A percentile compares a stretch with the other conserved stretches of the same genome.
Conservation (phyloP, 2,797 vertebrate genomes). For the Denticeps clupeoides region DNA sequence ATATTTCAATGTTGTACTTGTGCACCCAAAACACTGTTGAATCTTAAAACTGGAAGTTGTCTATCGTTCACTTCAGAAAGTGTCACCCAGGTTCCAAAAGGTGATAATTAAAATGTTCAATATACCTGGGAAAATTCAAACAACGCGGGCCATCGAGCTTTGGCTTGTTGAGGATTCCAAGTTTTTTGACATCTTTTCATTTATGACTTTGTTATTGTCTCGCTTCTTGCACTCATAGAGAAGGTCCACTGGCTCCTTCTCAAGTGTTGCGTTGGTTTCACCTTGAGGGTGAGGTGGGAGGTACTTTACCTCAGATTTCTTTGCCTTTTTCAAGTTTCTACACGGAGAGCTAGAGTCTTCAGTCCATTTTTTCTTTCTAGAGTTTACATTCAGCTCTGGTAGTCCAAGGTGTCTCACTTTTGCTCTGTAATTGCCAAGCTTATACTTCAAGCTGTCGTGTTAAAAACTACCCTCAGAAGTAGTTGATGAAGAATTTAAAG, state of each 20-base stretch:
- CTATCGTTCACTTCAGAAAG: no score
- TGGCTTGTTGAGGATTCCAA: no score
- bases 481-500: not conserved
- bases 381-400: slow-evolving; percentile 19
- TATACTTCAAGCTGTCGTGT: slow-evolving; percentile 23
- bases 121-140: no score
- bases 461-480: not conserved
- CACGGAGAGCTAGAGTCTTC: slow-evolving; percentile 10
- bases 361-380: slow-evolving; percentile 16
- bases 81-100: no score
- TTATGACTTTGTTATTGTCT: slow-evolving; percentile 8
- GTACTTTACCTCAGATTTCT: slow-evolving; percentile 23
- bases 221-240: slow-evolving; percentile 20
- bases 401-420: slow-evolving; percentile 16
- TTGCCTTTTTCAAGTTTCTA: slow-evolving; percentile 16
- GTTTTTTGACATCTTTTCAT: no score
- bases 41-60: no score
- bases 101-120: no score
- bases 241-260: slow-evolving; percentile 21
- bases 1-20: no score
- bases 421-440: slow-evolving; percentile 22
- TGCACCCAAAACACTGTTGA: no score
- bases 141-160: no score
- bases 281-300: slow-evolving; percentile 21
- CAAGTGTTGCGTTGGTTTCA: slow-evolving; percentile 24